Evolutionary conservation across 2,888 invertebrate species (phyloP).

Genomic region (Arenicola marina): DNA sequence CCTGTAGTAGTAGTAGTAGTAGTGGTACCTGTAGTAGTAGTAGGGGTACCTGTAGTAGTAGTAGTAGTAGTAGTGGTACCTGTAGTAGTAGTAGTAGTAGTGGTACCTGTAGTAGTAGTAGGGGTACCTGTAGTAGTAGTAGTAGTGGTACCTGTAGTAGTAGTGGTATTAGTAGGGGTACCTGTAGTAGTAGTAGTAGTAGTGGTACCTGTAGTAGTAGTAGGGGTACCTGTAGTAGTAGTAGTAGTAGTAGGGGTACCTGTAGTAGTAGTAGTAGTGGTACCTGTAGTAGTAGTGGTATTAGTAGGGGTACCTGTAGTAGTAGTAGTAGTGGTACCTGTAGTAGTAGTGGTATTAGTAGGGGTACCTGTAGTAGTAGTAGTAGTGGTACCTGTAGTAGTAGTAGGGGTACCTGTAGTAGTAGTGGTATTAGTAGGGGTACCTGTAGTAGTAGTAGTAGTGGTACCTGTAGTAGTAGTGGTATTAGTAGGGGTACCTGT

Average conservation of each 20-base stretch:
- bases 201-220: not conserved
- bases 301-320: not conserved
- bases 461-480: no score
- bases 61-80: not conserved
- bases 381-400: slow-evolving; percentile 2
- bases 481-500: no score
- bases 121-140: not conserved
- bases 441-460: not conserved
- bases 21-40: not conserved
- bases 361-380: not conserved
- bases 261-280: not conserved
- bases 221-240: not conserved
- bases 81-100: not conserved
- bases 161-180: no score
- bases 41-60: not conserved
- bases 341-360: no score
- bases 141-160: not conserved
- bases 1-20: not conserved
- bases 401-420: not conserved
- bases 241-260: not conserved
- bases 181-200: not conserved
- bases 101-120: not conserved
- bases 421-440: no score
- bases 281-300: no score
- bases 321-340: not conserved